phyloP scores from a whole-genome alignment of 2,113 vertebrate genomes.

The Oryzias curvinotus region DNA sequence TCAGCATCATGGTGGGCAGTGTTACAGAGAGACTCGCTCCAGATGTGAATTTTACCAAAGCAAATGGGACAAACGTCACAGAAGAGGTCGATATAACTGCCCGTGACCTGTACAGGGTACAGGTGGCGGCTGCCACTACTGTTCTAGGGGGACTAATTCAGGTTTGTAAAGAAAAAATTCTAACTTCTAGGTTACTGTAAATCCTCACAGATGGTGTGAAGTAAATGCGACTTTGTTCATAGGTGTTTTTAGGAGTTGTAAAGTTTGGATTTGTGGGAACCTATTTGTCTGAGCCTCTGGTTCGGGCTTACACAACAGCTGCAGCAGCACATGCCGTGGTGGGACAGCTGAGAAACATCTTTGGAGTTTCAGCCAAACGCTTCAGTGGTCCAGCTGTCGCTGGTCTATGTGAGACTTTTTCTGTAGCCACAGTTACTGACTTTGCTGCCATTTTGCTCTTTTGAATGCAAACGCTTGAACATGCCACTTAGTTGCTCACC shows the following conservation, averaged over 20 bases:
- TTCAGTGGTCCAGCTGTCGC: slow-evolving; percentile 81
- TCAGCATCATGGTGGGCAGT: slow-evolving; percentile 95
- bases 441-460: no score
- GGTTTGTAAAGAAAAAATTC: slow-evolving; percentile 68
- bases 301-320: slow-evolving; percentile 91
- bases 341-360: slow-evolving; percentile 90
- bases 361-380: slow-evolving; percentile 78
- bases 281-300: slow-evolving; percentile 92
- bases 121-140: slow-evolving; percentile 86
- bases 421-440: no score
- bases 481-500: neutral
- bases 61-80: slow-evolving; percentile 76
- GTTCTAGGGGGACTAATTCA: slow-evolving; percentile 89
- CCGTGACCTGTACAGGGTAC: slow-evolving; percentile 78
- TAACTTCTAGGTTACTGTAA: neutral
- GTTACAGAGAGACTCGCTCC: slow-evolving; percentile 85
- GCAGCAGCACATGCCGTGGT: slow-evolving; percentile 86
- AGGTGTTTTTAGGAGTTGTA: slow-evolving; percentile 89
- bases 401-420: slow-evolving; percentile 82
- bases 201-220: slow-evolving; percentile 1
- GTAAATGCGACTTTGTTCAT: slow-evolving; percentile 9
- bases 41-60: slow-evolving; percentile 64
- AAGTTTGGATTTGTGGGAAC: slow-evolving; percentile 95
- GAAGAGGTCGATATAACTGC: slow-evolving; percentile 48
- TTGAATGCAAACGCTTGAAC: neutral